Conservation (phyloP, 2,888 invertebrate genomes). For the Chymomyza amoena region DNA sequence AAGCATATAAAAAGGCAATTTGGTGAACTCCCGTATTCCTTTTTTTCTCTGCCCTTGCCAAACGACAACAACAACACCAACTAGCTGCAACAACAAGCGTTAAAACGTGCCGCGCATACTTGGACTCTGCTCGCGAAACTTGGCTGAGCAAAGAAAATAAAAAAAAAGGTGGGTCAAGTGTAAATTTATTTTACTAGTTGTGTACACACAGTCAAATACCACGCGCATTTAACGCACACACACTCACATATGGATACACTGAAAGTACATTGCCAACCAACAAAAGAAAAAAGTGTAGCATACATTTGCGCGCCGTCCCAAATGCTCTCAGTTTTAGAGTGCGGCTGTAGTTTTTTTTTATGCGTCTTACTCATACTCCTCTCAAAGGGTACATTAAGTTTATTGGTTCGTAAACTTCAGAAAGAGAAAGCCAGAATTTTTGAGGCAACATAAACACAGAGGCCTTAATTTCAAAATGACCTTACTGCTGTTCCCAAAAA, state of each 20-base stretch:
- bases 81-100: constrained; percentile 21
- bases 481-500: too few species aligned
- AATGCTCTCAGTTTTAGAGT: background rate
- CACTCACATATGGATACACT: constrained; percentile 9
- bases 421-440: too few species aligned
- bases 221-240: constrained; percentile 3
- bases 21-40: constrained; percentile 37
- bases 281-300: constrained; percentile 39
- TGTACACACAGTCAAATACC: constrained; percentile 43
- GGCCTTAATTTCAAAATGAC: too few species aligned
- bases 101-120: constrained; percentile 62
- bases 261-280: background rate
- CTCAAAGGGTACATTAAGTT: too few species aligned
- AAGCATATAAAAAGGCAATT: constrained; percentile 64
- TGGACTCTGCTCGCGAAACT: constrained; percentile 23
- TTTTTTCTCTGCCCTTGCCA: constrained; percentile 39
- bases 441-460: too few species aligned
- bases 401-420: too few species aligned
- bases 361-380: too few species aligned
- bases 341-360: constrained; percentile 2
- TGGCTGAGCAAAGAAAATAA: constrained; percentile 13
- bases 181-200: constrained; percentile 66
- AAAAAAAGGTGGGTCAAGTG: constrained; percentile 77
- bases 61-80: constrained; percentile 37
- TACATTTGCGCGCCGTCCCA: background rate